Conservation (phyloP, 2,113 vertebrate genomes). For the Glaucidium brasilianum region DNA sequence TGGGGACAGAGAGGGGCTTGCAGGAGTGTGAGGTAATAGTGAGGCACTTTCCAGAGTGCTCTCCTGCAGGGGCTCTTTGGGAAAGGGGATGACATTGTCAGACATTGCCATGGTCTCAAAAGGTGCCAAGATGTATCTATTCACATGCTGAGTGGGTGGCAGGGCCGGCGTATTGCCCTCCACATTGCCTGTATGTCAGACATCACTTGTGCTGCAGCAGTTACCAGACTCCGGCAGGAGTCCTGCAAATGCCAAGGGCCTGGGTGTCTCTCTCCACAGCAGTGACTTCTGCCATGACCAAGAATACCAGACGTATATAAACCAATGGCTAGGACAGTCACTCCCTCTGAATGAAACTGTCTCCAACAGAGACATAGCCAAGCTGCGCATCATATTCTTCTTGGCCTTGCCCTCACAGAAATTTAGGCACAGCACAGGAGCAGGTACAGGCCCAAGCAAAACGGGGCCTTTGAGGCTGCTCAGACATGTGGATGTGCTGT, state of each 20-base stretch:
- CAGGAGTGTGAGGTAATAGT: neutral
- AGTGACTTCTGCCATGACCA: neutral
- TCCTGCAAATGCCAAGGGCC: neutral
- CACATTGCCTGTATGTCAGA: neutral
- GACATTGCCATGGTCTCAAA: neutral
- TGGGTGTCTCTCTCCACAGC: neutral
- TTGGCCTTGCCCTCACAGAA: neutral
- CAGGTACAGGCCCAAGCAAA: neutral
- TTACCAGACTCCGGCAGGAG: neutral
- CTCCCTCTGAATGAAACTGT: neutral
- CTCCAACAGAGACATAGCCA: neutral
- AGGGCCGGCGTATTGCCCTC: neutral
- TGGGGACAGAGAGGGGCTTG: neutral
- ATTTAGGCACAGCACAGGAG: neutral
- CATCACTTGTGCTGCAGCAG: neutral
- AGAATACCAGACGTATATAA: neutral
- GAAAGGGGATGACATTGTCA: neutral
- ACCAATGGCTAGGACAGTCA: neutral
- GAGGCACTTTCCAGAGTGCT: neutral
- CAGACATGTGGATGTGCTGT: neutral
- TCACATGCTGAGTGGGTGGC: neutral
- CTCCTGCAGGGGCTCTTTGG: neutral
- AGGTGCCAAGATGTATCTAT: neutral
- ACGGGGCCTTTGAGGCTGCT: neutral
- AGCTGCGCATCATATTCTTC: neutral